phyloP scores from a whole-genome alignment of 2,797 vertebrate genomes.

The Schizothorax lantsangensis region DNA sequence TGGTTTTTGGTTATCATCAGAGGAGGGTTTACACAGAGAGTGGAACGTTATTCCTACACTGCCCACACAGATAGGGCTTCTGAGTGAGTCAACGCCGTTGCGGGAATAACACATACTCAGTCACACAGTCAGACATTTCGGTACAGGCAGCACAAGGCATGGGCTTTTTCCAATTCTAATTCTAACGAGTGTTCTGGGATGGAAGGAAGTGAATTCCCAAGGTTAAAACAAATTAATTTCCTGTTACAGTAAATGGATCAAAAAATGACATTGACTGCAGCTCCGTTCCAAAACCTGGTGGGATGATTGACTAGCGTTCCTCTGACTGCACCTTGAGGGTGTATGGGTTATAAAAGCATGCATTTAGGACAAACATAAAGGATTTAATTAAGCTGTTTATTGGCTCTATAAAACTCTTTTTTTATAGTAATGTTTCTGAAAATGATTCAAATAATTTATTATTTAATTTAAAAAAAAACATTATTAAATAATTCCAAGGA shows the following conservation, averaged over 20 bases:
- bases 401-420: neutral
- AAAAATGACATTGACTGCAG: slow-evolving; percentile 1
- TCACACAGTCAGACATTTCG: slow-evolving; percentile 60
- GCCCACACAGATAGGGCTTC: slow-evolving; percentile 76
- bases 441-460: neutral
- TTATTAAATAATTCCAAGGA: neutral
- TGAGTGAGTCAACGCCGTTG: slow-evolving; percentile 74
- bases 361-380: neutral
- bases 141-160: slow-evolving; percentile 1
- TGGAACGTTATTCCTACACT: slow-evolving; percentile 74
- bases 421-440: neutral
- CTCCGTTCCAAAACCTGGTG: neutral
- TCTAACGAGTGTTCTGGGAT: slow-evolving; percentile 22
- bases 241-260: slow-evolving; percentile 26
- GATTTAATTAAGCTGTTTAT: neutral
- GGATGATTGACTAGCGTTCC: neutral
- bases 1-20: slow-evolving; percentile 52
- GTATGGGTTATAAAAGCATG: neutral
- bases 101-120: slow-evolving; percentile 72
- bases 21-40: slow-evolving; percentile 67
- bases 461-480: neutral
- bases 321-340: neutral
- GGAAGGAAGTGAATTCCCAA: slow-evolving; percentile 29
- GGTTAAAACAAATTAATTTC: slow-evolving; percentile 28
- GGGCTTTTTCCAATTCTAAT: slow-evolving; percentile 10